Evolutionary conservation across 2,797 vertebrate genomes (phyloP), one percentile per base, ranked within the genome.

Genomic region (Phylloscopus collybita): DNA sequence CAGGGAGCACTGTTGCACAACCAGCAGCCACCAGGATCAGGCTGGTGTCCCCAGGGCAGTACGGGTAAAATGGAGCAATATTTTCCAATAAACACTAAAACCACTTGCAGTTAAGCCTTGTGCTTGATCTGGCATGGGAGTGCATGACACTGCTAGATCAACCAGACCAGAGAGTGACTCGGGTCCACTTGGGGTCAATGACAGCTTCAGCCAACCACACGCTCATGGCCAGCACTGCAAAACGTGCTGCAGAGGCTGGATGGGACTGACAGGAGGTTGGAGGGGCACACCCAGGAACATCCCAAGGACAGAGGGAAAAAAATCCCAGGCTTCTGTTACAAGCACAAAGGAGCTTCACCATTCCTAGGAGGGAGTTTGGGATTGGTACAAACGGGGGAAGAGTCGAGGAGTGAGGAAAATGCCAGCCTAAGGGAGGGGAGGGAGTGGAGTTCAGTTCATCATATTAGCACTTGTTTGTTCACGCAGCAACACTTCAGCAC

Each of bases 31-130:
- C 71, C 81, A 57, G 61, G 54, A 80, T 56, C 36, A 44, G 11
- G 5, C 54, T 74, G n/a, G 13, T 32, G 53, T 80, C 76, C 61
- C 83, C 9, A 4, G 78, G 79, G 81, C 70, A 82, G 26, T 1
- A 20, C 2, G 0, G 74, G 79, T 79, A 86, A 61, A 92, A 42
- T 5, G 23, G 17, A 92, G 84, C 89, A 81, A 29, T 86, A 80
- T 79, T 94, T 95, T 93, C 49, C 60, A 1, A 66, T 25, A 45
- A 91, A 95, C 73, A 85, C 45, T 47, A n/a, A 86, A 94, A 47
- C 5, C 61, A 42, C 69, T 87, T 40, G 66, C 66, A 79, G 71
- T 40, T 59, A 67, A 81, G 21, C 50, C 47, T 69, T 59, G 42
- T 61, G 73, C 86, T 80, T 40, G 70, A 42, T 30, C 57, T 86